Percentiles rank a stretch among this genome's conserved stretches.
Evolutionary conservation across 2,797 vertebrate species (phyloP).

Genomic region (Malurus splendens): DNA sequence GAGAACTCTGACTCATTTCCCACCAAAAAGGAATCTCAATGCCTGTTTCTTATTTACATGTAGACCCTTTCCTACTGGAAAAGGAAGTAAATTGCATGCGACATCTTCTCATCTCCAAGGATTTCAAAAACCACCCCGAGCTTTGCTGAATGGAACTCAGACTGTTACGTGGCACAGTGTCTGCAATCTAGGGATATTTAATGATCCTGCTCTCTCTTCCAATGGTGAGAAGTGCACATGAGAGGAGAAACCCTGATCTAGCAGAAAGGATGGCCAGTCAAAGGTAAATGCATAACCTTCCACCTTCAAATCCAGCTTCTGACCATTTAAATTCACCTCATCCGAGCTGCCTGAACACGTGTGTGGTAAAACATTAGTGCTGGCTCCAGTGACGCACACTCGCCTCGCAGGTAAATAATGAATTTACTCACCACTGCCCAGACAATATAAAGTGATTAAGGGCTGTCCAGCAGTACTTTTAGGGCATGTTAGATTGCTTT

Average conservation of each 20-base stretch:
- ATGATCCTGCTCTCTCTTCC: neutral
- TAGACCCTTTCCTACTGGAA: neutral
- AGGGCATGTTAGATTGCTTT: constrained; percentile 34
- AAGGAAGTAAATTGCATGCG: neutral
- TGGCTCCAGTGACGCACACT: neutral
- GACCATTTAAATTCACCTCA: neutral
- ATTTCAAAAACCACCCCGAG: neutral
- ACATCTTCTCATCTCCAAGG: neutral
- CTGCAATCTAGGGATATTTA: neutral
- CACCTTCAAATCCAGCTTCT: neutral
- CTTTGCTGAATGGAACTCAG: neutral
- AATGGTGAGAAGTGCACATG: neutral
- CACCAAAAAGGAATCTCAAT: neutral
- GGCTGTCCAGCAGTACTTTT: neutral
- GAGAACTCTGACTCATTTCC: neutral
- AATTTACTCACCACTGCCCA: neutral
- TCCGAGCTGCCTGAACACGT: neutral
- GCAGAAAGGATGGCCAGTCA: neutral
- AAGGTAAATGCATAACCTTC: neutral
- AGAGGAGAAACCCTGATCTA: neutral
- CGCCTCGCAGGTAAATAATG: neutral
- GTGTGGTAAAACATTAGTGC: neutral
- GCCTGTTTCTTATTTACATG: neutral
- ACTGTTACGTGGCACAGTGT: neutral
- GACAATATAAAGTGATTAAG: constrained; percentile 29